Conservation (phyloP, 2,797 vertebrate species). For the Kryptopterus vitreolus region DNA sequence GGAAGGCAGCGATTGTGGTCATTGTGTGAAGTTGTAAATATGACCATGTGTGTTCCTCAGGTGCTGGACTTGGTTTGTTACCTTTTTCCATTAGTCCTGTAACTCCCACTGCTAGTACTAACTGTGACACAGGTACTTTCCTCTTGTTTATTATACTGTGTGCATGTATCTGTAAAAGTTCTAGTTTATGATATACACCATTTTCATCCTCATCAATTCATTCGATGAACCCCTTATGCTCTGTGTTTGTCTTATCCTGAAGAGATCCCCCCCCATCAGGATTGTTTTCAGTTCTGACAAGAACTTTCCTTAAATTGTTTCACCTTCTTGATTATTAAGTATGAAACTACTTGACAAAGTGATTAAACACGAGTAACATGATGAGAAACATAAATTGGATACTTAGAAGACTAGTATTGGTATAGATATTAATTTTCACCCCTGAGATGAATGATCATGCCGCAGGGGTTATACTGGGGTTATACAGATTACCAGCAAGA, state of each 20-base stretch:
- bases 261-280: neutral
- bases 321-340: neutral
- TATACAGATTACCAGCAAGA: neutral
- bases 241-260: neutral
- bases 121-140: slow-evolving; percentile 95
- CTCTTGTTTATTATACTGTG: slow-evolving; percentile 33
- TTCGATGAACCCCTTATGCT: neutral
- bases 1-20: slow-evolving; percentile 61
- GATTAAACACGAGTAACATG: neutral
- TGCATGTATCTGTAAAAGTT: neutral
- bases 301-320: neutral
- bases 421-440: neutral
- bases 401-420: neutral
- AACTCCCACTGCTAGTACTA: slow-evolving; percentile 94
- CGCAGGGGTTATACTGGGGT: neutral
- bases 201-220: neutral
- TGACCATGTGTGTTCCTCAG: slow-evolving; percentile 68
- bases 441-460: neutral
- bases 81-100: slow-evolving; percentile 94
- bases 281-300: neutral
- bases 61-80: slow-evolving; percentile 94
- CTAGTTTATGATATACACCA: neutral
- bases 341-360: neutral
- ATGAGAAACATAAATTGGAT: neutral
- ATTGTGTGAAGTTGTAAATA: slow-evolving; percentile 57